Percentiles rank a stretch among this genome's conserved stretches.
These are phyloP conservation scores for Thunnus albacares DNA, from an alignment of 2,797 vertebrate genomes.

Conservation along the genomic window DNA sequence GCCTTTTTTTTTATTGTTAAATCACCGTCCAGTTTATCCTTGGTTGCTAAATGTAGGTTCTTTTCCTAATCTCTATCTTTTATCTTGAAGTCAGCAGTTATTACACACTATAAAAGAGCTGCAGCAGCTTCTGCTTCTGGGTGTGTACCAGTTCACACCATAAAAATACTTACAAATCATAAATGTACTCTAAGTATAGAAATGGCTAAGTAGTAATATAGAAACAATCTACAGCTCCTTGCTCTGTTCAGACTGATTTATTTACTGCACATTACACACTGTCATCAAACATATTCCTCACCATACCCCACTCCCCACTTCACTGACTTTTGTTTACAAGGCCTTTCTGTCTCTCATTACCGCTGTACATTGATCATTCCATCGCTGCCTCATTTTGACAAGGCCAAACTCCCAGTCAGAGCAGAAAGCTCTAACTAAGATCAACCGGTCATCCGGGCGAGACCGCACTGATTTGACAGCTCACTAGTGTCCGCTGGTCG, in stretches of 20 bases:
- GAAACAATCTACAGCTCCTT: slow-evolving; percentile 7
- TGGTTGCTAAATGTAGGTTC: not conserved
- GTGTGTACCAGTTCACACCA: not conserved
- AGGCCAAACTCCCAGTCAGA: slow-evolving; percentile 30
- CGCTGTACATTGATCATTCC: slow-evolving; percentile 27
- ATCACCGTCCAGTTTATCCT: not conserved
- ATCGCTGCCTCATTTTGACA: slow-evolving; percentile 15
- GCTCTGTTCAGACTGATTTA: too few relatives aligned
- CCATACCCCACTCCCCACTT: slow-evolving; percentile 19
- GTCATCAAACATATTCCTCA: not conserved
- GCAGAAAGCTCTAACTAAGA: slow-evolving; percentile 20
- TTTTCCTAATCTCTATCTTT: accelerated
- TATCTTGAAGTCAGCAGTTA: not conserved
- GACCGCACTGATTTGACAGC: slow-evolving; percentile 2
- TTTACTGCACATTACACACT: not conserved
- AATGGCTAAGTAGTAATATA: not conserved
- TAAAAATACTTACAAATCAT: too few relatives aligned
- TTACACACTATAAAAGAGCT: not conserved
- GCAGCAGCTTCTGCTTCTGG: not conserved
- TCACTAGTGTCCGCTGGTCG: not conserved
- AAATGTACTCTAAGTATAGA: not conserved
- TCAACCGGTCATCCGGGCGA: slow-evolving; percentile 8
- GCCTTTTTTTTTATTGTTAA: not conserved
- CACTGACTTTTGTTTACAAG: slow-evolving; percentile 43
- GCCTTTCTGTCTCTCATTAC: slow-evolving; percentile 55